phyloP scores from a whole-genome alignment of 2,797 vertebrate genomes.

The Crenichthys baileyi region DNA sequence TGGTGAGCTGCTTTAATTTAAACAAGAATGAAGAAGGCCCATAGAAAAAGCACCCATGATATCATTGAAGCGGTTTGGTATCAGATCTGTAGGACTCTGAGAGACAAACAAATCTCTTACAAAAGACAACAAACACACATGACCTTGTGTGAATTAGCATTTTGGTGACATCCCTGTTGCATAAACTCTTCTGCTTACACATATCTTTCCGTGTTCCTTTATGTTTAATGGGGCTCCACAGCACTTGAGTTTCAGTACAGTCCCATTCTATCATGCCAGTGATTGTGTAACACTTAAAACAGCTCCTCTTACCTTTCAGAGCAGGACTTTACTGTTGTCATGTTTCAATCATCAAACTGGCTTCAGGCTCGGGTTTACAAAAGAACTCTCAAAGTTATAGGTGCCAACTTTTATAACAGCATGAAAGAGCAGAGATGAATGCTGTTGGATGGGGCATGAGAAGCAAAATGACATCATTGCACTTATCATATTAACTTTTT shows the following conservation, averaged over 20 bases:
- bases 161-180: neutral
- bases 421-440: neutral
- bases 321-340: constrained; percentile 22
- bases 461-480: neutral
- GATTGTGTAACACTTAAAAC: constrained; percentile 50
- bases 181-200: constrained; percentile 9
- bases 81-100: neutral
- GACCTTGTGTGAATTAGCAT: neutral
- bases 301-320: constrained; percentile 24
- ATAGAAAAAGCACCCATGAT: neutral
- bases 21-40: neutral
- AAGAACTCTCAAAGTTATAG: constrained; percentile 22
- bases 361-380: constrained; percentile 13
- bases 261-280: constrained; percentile 30
- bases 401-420: neutral
- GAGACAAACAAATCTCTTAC: neutral
- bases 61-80: too few relatives aligned
- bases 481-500: neutral
- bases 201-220: constrained; percentile 9
- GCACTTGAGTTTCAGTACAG: neutral
- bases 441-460: neutral
- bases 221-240: constrained; percentile 41
- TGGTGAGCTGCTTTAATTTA: neutral
- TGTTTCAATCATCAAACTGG: constrained; percentile 33
- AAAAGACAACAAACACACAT: neutral